These are phyloP conservation scores for Drosophila quinaria DNA, from an alignment of 2,888 invertebrate genomes.

Conservation along the genomic window DNA sequence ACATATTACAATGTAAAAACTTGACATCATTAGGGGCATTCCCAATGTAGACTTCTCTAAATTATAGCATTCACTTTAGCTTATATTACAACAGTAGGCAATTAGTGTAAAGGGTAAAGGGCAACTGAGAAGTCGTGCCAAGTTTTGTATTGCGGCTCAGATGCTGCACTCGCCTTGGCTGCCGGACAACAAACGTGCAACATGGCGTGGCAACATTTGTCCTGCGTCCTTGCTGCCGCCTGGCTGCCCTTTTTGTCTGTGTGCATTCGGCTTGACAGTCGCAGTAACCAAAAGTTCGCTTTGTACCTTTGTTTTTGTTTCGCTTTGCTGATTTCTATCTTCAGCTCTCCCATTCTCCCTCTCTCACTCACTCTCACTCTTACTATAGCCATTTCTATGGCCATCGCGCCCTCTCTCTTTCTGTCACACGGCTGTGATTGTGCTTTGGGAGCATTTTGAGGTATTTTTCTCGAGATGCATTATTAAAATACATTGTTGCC, in stretches of 20 bases:
- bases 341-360: conserved; percentile 20
- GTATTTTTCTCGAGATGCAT: conserved; percentile 49
- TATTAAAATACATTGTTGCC: conserved; percentile 56
- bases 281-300: conserved; percentile 69
- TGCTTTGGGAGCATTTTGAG: conserved; percentile 49
- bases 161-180: conserved; percentile 19
- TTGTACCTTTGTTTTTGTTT: conserved; percentile 60
- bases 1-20: too few relatives aligned
- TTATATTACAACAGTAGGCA: conserved; percentile 7
- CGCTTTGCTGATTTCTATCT: conserved; percentile 57
- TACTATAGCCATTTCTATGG: neutral
- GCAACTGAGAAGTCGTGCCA: conserved; percentile 27
- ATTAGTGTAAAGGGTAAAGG: conserved; percentile 18
- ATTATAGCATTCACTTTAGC: conserved; percentile 1
- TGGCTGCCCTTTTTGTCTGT: conserved; percentile 56
- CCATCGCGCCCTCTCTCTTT: neutral
- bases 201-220: conserved; percentile 68
- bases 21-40: neutral
- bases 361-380: conserved; percentile 1
- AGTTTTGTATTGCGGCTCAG: conserved; percentile 9
- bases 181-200: conserved; percentile 59
- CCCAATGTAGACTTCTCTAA: neutral
- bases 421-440: conserved; percentile 8
- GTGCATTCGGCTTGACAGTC: conserved; percentile 74
- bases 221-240: conserved; percentile 45